Conservation (phyloP, 2,888 invertebrate species). For the Cenopis cana region DNA sequence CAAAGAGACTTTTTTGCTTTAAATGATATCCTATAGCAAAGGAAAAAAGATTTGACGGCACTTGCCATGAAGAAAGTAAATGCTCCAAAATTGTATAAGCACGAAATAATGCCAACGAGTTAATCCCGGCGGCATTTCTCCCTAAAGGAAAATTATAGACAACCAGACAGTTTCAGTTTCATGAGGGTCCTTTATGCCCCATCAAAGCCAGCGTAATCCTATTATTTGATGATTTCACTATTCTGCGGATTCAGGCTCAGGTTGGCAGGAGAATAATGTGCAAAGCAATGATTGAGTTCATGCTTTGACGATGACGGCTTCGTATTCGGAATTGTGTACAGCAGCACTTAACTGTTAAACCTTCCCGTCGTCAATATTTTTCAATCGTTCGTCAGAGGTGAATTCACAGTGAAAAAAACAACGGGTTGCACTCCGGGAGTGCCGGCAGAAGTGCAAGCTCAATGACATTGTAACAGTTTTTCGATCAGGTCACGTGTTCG, state of each 20-base stretch:
- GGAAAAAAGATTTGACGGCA: not conserved
- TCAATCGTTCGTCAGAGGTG: too few species aligned
- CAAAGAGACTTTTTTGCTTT: not conserved
- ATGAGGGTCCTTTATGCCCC: conserved; percentile 38
- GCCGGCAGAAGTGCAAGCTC: too few species aligned
- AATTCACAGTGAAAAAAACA: too few species aligned
- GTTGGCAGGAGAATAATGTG: conserved; percentile 5
- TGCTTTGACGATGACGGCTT: not conserved
- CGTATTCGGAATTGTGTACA: not conserved
- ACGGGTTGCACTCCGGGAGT: too few species aligned
- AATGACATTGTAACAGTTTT: too few species aligned
- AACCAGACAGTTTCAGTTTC: conserved; percentile 35
- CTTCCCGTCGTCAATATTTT: too few species aligned
- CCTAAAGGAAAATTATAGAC: conserved; percentile 30
- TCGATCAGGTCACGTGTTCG: too few species aligned
- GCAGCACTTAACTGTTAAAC: not conserved
- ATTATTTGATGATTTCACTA: conserved; percentile 39
- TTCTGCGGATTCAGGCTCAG: conserved; percentile 23
- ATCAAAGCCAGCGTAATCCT: conserved; percentile 41
- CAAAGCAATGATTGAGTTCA: not conserved
- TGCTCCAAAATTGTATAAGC: not conserved
- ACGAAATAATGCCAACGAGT: not conserved
- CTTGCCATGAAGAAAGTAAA: not conserved
- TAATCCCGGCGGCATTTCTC: conserved; percentile 25
- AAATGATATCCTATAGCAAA: not conserved